These are phyloP conservation scores for Bombus waltoni DNA, from an alignment of 1,140 invertebrate species.

Conservation along the genomic window DNA sequence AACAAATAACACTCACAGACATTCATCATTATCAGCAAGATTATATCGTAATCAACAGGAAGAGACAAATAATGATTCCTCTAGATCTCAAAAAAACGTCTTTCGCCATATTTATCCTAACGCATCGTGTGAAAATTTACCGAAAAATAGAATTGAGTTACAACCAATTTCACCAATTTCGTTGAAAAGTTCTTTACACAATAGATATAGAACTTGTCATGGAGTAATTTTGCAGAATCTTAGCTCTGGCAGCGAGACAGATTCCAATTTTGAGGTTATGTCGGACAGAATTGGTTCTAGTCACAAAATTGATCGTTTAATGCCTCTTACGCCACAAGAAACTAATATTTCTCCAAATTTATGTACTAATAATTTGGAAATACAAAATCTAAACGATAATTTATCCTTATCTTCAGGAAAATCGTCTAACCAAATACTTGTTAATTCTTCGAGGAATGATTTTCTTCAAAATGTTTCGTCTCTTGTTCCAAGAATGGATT, in stretches of 20 bases:
- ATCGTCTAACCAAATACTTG: not conserved
- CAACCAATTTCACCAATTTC: conserved; percentile 20
- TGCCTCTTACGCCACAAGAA: not conserved
- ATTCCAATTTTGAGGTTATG: conserved; percentile 22
- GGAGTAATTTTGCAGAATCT: conserved; percentile 57
- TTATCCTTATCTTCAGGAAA: conserved; percentile 24
- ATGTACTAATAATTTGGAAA: not conserved
- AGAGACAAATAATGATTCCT: not conserved
- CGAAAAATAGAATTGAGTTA: conserved; percentile 16
- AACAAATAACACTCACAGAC: not conserved
- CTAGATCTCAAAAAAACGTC: not conserved
- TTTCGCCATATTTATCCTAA: not conserved
- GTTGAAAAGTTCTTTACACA: not conserved
- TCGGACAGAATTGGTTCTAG: not conserved
- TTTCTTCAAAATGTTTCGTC: not conserved
- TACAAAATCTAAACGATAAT: not conserved
- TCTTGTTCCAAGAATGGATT: too few relatives aligned
- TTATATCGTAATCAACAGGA: not conserved
- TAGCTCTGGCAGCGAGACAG: conserved; percentile 63
- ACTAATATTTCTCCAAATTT: not conserved
- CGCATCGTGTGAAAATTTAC: not conserved
- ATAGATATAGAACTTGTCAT: conserved; percentile 38
- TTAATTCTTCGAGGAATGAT: not conserved
- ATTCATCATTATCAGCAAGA: conserved; percentile 19
- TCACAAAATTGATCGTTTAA: not conserved